Base-by-base conservation (phyloP, 2,888 invertebrate species). In the Andrena haemorrhoa region DNA sequence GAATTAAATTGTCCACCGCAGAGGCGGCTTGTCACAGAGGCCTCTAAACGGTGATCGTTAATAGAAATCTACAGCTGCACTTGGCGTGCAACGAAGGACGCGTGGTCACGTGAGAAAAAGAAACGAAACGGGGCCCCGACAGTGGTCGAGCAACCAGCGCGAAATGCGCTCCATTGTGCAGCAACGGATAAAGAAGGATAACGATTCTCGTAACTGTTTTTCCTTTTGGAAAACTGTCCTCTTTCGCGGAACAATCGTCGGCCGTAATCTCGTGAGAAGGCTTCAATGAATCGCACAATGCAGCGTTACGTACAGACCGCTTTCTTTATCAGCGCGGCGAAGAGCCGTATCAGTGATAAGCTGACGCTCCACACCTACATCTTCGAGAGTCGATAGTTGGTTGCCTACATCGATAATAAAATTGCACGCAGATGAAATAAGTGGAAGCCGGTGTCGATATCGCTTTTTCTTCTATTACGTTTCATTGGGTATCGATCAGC, bases 181-280 rank as follows among this genome's bases (percentile, higher is more conserved):
- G 56, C 20, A 1, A 56, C 20, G 10, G 23, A 23, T 56, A 10
- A 56, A 4, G 1, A 56, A 56, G 8, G 23, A 56, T 4, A 26
- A 4, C 23, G 23, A 56, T 23, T 23, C 23, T 8, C 26, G 23
- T 12, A 3, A 29, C 29, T 60, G 58, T 35, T 70, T 47, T 49
- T 70, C 4, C n/a, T 7, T 58, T 29, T 5, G 20, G 33, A 8
- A 35, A 35, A 29, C 61, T 33, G 33, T 35, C 69, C 73, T 75
- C 63, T 84, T 75, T 82, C 63, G 72, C 71, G 69, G 82, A 79
- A 75, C 72, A 79, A 86, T 86, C 75, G 61, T 41, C 58, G 47
- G 65, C 41, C 73, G 76, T 85, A 86, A 86, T 86, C 85, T 68
- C 61, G 51, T 53, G 75, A 65, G 73, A 85, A 86, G 85, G 72